Evolutionary conservation across 2,113 vertebrate genomes (phyloP).

Genomic region (Dolichallabes microphthalmus): DNA sequence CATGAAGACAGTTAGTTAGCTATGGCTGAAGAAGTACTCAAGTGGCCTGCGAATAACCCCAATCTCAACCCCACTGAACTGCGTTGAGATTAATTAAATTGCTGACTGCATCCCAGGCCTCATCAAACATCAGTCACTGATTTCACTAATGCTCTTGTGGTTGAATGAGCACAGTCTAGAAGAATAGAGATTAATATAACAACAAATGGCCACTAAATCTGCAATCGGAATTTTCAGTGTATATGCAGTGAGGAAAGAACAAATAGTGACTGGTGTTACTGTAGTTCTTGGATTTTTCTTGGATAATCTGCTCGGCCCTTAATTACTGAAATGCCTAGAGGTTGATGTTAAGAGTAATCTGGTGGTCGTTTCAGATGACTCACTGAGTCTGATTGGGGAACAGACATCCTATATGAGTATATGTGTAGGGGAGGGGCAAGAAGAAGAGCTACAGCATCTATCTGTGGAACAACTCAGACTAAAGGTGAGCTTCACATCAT

Average conservation of each 20-base stretch:
- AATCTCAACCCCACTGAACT: neutral
- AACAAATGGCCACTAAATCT: neutral
- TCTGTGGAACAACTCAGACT: constrained; percentile 82
- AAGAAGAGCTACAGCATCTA: constrained; percentile 76
- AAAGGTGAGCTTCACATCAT: constrained; percentile 71
- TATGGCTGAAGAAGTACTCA: neutral
- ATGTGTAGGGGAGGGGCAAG: constrained; percentile 80
- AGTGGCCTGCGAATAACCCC: neutral
- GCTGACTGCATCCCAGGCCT: neutral
- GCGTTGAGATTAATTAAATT: neutral
- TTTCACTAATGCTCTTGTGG: neutral
- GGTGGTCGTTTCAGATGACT: constrained; percentile 75
- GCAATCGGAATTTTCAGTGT: too few relatives aligned
- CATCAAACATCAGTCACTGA: neutral
- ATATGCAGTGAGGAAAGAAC: neutral
- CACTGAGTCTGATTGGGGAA: constrained; percentile 84
- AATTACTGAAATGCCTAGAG: neutral
- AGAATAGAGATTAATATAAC: neutral
- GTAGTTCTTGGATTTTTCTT: neutral
- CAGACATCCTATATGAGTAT: constrained; percentile 97
- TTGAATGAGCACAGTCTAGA: neutral
- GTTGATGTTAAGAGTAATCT: constrained; percentile 22
- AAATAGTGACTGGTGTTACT: neutral
- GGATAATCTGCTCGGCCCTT: neutral
- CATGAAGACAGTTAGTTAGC: neutral